Conservation (phyloP, 1,140 invertebrate genomes). For the Sarcophaga peregrina region DNA sequence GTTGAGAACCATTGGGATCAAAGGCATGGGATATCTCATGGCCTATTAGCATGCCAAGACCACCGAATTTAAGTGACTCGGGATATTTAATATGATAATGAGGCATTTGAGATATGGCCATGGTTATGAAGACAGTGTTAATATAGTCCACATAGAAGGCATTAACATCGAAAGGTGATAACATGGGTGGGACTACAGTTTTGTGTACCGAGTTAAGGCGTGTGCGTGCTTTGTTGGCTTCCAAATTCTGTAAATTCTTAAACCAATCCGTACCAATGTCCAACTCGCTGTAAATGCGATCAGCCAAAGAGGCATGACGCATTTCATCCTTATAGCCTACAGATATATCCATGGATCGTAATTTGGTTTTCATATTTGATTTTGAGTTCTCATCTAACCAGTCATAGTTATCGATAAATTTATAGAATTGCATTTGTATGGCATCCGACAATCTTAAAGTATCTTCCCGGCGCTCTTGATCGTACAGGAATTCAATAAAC, state of each 20-base stretch:
- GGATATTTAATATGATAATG: constrained; percentile 57
- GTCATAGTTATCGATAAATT: constrained; percentile 53
- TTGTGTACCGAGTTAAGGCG: constrained; percentile 56
- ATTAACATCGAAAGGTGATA: constrained; percentile 58
- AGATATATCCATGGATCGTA: constrained; percentile 57
- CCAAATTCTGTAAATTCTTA: constrained; percentile 52
- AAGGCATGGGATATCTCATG: constrained; percentile 79
- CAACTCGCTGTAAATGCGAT: constrained; percentile 51
- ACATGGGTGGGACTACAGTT: constrained; percentile 55
- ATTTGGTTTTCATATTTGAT: constrained; percentile 55
- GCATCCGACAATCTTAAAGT: constrained; percentile 52
- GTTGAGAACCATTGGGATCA: constrained; percentile 79
- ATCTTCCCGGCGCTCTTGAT: constrained; percentile 54
- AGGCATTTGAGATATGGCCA: constrained; percentile 60
- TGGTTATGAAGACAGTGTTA: constrained; percentile 63
- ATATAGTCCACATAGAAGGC: constrained; percentile 62
- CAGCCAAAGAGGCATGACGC: constrained; percentile 53
- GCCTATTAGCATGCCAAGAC: constrained; percentile 76
- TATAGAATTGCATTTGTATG: constrained; percentile 57
- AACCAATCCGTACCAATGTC: constrained; percentile 52
- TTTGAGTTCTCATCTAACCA: constrained; percentile 62
- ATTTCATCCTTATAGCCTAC: constrained; percentile 62
- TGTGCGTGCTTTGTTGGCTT: constrained; percentile 51
- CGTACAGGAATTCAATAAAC: constrained; percentile 58
- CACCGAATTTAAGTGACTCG: constrained; percentile 69